Percentiles rank a stretch among this genome's conserved stretches.
phyloP scores from a whole-genome alignment of 2,888 invertebrate genomes.

The Perizoma affinitatum region DNA sequence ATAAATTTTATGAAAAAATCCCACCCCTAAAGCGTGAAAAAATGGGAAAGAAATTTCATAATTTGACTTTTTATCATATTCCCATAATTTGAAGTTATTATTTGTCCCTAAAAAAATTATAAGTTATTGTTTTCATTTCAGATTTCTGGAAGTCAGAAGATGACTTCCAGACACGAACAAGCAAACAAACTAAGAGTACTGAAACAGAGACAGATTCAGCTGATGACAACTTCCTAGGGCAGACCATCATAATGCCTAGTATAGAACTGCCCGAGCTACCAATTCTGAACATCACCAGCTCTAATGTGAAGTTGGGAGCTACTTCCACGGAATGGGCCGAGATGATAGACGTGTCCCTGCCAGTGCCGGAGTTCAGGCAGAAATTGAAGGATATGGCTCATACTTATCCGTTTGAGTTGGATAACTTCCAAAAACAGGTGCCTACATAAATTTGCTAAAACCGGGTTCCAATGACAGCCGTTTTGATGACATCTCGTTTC shows the following conservation, averaged over 20 bases:
- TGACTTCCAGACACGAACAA: constrained; percentile 47
- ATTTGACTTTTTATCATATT: no score
- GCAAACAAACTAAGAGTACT: constrained; percentile 45
- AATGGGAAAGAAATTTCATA: no score
- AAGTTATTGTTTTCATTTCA: no score
- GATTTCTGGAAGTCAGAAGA: constrained; percentile 79
- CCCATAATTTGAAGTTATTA: no score
- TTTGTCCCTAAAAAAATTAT: no score
- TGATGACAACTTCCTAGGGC: constrained; percentile 70
- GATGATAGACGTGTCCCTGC: constrained; percentile 91
- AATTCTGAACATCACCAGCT: constrained; percentile 87
- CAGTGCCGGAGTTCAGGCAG: constrained; percentile 92
- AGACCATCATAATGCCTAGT: constrained; percentile 65
- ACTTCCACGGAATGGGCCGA: constrained; percentile 93
- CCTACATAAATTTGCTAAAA: not conserved
- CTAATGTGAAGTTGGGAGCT: constrained; percentile 64
- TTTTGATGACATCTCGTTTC: no score
- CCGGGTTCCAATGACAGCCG: not conserved
- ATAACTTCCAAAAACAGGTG: constrained; percentile 97
- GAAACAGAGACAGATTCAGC: constrained; percentile 49
- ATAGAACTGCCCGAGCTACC: constrained; percentile 81
- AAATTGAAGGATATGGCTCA: constrained; percentile 93
- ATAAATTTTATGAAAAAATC: no score
- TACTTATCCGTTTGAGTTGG: constrained; percentile 95
- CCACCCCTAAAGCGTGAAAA: no score